Conservation (phyloP, 2,888 invertebrate genomes). For the Helleia helle region DNA sequence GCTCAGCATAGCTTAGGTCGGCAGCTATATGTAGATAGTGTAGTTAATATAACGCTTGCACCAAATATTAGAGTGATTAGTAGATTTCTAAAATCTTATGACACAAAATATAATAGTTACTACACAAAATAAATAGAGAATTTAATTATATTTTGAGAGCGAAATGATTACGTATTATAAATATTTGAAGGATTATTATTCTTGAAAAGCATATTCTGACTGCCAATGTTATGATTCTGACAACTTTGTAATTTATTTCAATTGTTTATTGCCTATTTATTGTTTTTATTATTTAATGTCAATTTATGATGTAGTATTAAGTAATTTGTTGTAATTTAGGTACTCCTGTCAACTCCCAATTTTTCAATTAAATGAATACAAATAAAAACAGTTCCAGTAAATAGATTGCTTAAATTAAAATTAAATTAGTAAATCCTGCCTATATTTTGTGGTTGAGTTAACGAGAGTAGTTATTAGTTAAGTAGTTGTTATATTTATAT, state of each 20-base stretch:
- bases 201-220: too few relatives aligned
- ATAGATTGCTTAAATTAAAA: background rate
- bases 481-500: conserved; percentile 11
- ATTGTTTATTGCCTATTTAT: too few relatives aligned
- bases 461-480: background rate
- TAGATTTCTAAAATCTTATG: background rate
- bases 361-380: background rate
- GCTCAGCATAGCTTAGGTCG: conserved; percentile 1
- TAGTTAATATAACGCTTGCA: conserved; percentile 10
- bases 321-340: too few relatives aligned
- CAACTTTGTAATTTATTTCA: too few relatives aligned
- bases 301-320: too few relatives aligned
- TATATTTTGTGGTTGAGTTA: background rate
- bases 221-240: too few relatives aligned
- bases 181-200: too few relatives aligned
- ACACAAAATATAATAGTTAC: background rate
- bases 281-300: too few relatives aligned
- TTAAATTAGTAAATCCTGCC: background rate
- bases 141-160: too few relatives aligned
- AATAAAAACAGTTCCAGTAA: conserved; percentile 1
- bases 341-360: too few relatives aligned
- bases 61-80: background rate
- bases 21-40: conserved; percentile 5
- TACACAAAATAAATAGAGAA: background rate
- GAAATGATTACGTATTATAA: too few relatives aligned